Evolutionary conservation across 2,797 vertebrate genomes (phyloP).

Genomic region (Hafferia zeledoni): DNA sequence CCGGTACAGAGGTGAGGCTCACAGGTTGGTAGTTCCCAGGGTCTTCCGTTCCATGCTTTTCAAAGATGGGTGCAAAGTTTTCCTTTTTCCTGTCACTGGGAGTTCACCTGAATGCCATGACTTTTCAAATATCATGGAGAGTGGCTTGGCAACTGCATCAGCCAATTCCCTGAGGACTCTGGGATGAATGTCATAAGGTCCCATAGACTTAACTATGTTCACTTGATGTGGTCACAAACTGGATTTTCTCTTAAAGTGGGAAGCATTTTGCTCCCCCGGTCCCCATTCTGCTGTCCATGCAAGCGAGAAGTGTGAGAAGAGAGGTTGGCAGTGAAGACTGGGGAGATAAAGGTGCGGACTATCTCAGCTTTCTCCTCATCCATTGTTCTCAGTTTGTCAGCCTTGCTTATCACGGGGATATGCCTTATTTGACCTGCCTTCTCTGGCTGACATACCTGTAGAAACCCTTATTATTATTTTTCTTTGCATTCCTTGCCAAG

Average conservation of each 20-base stretch:
- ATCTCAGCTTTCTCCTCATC: neutral
- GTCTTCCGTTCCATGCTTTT: neutral
- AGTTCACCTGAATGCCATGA: neutral
- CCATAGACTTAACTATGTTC: neutral
- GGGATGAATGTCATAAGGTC: neutral
- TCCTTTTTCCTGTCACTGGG: neutral
- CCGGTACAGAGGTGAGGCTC: neutral
- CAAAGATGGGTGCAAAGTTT: neutral
- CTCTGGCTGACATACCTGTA: neutral
- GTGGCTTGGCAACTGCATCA: neutral
- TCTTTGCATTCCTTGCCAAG: neutral
- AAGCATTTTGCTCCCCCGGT: neutral
- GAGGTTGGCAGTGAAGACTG: neutral
- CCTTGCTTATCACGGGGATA: rapidly evolving
- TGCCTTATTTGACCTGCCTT: neutral
- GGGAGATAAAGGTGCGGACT: no score
- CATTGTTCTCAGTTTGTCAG: neutral
- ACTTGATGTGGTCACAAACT: neutral
- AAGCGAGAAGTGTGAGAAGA: neutral
- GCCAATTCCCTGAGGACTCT: neutral
- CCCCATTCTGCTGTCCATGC: no score
- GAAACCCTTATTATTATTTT: neutral
- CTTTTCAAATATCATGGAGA: neutral
- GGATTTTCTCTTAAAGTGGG: neutral
- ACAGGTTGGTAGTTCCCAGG: neutral